These are phyloP conservation scores for Lasioglossum leucozonium DNA, from an alignment of 2,888 invertebrate genomes.

Conservation along the genomic window DNA sequence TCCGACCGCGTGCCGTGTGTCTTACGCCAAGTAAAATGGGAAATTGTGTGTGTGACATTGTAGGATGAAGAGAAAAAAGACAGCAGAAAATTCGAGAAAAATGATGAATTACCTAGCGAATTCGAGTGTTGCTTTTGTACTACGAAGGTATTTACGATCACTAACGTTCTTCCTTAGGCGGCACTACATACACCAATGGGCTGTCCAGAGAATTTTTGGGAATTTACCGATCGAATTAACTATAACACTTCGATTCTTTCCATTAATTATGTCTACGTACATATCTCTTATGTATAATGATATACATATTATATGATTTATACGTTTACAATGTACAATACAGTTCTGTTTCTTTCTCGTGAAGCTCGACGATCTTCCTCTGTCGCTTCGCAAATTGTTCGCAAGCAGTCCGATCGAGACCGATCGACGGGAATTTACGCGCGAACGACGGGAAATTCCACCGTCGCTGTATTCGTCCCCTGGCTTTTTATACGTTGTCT, in stretches of 20 bases:
- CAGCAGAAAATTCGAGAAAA: conserved; percentile 88
- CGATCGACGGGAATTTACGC: neutral
- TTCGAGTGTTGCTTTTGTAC: conserved; percentile 99
- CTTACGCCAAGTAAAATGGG: conserved; percentile 67
- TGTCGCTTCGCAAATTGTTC: neutral
- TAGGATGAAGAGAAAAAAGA: conserved; percentile 88
- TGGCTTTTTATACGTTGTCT: conserved; percentile 23
- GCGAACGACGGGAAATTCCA: neutral
- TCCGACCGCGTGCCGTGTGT: conserved; percentile 43
- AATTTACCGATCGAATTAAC: neutral
- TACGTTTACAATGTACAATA: neutral
- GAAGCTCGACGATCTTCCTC: neutral
- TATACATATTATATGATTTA: neutral
- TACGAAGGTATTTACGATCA: conserved; percentile 91
- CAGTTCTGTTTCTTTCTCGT: neutral
- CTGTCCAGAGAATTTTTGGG: conserved; percentile 57
- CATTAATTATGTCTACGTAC: neutral
- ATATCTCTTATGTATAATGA: neutral
- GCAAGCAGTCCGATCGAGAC: conserved; percentile 5
- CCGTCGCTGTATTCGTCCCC: conserved; percentile 27
- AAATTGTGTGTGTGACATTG: conserved; percentile 80
- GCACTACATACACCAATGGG: conserved; percentile 74
- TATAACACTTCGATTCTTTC: neutral
- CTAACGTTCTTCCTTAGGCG: conserved; percentile 71
- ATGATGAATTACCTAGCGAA: conserved; percentile 96